Evolutionary conservation across 2,888 invertebrate species (phyloP), one percentile per base, ranked within the genome.

Genomic region (Cantharis rufa): DNA sequence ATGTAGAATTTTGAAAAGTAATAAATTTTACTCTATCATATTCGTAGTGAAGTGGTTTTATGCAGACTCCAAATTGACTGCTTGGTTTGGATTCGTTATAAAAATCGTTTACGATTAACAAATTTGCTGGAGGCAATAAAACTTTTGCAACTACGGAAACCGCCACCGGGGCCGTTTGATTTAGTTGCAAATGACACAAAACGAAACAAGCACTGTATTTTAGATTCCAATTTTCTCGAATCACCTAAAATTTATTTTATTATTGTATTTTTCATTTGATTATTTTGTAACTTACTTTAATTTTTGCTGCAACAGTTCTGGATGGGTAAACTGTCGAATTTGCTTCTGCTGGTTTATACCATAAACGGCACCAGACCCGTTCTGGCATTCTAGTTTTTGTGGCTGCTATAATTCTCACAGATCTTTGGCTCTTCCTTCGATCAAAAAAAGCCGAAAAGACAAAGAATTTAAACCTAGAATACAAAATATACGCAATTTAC

Each of bases 391-490:
- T 92, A 1, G 97, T 97, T 89, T 95, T 95, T 1, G 97, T 96
- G 10, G 96, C 96, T 11, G 95, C 96, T 81, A 97, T 94, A 76
- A 97, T 91, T 66, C 97, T 91, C 70, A 97, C 91, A 10, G 92
- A 90, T 74, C 93, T 91, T 69, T 91, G 91, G 72, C 91, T 91
- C 82, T 90, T 90, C 81, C 96, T 91, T 70, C 93, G 90, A 89
- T 97, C 97, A 86, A 94, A 95, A 86, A 94, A 97, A 70, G 97
- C 97, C 10, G 97, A 96, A 86, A 96, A 97, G 71, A 97, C 96
- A 89, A 93, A 96, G 89, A 97, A 97, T 87, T 95, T 95, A 87
- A 93, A 95, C 87, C 95, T 94, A 89, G 13, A 77, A 63, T 27
- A 27, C 21, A 27, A 62, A 71, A 13, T 2, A 13, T 15, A 27